phyloP scores from a whole-genome alignment of 2,797 vertebrate genomes.

The Allobates femoralis region DNA sequence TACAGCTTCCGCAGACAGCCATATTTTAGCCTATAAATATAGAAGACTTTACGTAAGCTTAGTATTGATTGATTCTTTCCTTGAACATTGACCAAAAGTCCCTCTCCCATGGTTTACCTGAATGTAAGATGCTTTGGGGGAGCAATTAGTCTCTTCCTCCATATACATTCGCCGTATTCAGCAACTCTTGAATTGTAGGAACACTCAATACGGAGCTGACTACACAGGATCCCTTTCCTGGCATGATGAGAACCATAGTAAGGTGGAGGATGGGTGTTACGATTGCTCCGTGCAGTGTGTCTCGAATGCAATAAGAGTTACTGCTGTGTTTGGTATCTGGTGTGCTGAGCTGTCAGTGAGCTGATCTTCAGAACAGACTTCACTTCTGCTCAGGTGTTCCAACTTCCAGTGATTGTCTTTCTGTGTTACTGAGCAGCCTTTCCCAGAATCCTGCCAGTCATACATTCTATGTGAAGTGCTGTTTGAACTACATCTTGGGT shows the following conservation, averaged over 20 bases:
- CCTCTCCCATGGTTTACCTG: slow-evolving; percentile 8
- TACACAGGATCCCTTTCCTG: neutral
- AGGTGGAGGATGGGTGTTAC: neutral
- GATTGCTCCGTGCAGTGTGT: too few relatives aligned
- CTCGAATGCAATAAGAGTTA: too few relatives aligned
- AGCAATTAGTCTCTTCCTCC: neutral
- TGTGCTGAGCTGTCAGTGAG: too few relatives aligned
- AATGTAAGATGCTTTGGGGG: neutral
- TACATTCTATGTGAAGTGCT: too few relatives aligned
- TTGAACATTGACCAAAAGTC: neutral
- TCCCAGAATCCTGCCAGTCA: too few relatives aligned
- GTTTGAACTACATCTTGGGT: too few relatives aligned
- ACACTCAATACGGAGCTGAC: neutral
- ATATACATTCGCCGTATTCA: neutral
- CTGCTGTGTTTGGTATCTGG: too few relatives aligned
- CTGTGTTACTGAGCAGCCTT: too few relatives aligned
- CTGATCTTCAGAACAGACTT: too few relatives aligned
- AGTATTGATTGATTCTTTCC: neutral
- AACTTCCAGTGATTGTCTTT: too few relatives aligned
- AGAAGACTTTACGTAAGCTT: neutral
- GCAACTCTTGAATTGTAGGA: neutral
- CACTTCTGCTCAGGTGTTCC: too few relatives aligned
- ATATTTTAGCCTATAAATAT: neutral
- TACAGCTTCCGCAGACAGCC: neutral
- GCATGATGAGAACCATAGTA: neutral